These are phyloP conservation scores for Aphelenchoides fujianensis DNA, from an alignment of 1,140 invertebrate species.

Conservation along the genomic window DNA sequence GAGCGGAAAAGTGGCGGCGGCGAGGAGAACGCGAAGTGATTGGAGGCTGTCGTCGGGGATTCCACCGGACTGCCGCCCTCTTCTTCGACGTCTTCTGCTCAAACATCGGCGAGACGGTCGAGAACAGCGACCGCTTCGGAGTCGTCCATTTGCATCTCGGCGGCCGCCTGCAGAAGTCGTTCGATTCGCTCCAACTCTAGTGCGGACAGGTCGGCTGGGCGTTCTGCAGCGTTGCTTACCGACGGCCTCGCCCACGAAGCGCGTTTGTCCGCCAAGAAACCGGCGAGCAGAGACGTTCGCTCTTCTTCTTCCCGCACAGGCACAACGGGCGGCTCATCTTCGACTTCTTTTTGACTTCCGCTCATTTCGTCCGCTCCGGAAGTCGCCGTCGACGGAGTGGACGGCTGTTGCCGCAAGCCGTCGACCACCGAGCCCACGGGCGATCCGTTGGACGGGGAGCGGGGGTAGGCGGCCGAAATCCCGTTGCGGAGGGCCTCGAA, in stretches of 20 bases:
- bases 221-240: not conserved
- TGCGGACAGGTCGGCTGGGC: not conserved
- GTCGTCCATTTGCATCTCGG: not conserved
- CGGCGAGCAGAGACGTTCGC: not conserved
- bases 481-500: not conserved
- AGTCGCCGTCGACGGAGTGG: conserved; percentile 8
- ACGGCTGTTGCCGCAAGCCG: not conserved
- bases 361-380: conserved; percentile 6
- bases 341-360: not conserved
- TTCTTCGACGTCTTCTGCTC: no score
- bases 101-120: not conserved
- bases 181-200: not conserved
- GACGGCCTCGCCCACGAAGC: not conserved
- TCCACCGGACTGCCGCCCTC: no score
- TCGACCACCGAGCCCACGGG: not conserved
- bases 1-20: no score
- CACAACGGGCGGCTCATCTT: not conserved
- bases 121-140: not conserved
- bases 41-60: no score
- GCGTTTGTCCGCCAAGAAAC: not conserved
- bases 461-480: not conserved
- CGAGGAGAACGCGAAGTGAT: no score
- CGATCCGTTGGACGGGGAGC: not conserved
- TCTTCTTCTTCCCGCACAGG: not conserved
- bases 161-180: not conserved